Evolutionary conservation across 1,140 invertebrate species (phyloP).

Genomic region (Lordiphosa collinella): DNA sequence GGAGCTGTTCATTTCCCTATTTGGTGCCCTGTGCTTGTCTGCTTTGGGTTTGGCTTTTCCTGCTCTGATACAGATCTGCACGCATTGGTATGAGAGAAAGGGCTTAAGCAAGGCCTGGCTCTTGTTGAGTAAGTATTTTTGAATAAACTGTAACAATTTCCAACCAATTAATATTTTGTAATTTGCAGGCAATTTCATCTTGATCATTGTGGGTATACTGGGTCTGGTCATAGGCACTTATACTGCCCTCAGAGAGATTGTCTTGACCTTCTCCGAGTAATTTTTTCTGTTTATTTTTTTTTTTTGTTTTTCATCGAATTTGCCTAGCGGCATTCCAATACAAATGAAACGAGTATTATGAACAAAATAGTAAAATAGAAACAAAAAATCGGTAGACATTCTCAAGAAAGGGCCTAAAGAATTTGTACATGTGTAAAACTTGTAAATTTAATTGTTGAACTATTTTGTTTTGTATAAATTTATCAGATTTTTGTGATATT

Average conservation of each 20-base stretch:
- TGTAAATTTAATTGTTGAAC: neutral
- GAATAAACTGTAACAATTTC: neutral
- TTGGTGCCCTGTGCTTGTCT: constrained; percentile 92
- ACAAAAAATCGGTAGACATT: constrained; percentile 39
- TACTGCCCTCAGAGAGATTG: constrained; percentile 85
- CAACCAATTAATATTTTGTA: neutral
- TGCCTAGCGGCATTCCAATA: constrained; percentile 54
- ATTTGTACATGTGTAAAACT: neutral
- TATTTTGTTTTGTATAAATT: constrained; percentile 26
- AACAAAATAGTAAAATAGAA: constrained; percentile 33
- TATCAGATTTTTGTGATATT: constrained; percentile 73
- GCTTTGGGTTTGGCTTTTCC: constrained; percentile 93
- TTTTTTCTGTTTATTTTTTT: constrained; percentile 11
- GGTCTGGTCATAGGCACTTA: constrained; percentile 87
- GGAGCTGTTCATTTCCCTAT: constrained; percentile 93
- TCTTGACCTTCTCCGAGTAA: constrained; percentile 80
- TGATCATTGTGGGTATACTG: constrained; percentile 85
- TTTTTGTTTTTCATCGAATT: constrained; percentile 24
- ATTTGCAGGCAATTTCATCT: constrained; percentile 83
- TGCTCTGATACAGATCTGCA: constrained; percentile 88
- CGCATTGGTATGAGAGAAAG: constrained; percentile 83
- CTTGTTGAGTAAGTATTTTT: constrained; percentile 49
- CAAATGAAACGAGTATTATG: constrained; percentile 62
- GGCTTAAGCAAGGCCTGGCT: constrained; percentile 70
- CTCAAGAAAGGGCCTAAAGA: constrained; percentile 15